These are phyloP conservation scores for Metaphire vulgaris DNA, from an alignment of 1,140 invertebrate species.

Conservation along the genomic window DNA sequence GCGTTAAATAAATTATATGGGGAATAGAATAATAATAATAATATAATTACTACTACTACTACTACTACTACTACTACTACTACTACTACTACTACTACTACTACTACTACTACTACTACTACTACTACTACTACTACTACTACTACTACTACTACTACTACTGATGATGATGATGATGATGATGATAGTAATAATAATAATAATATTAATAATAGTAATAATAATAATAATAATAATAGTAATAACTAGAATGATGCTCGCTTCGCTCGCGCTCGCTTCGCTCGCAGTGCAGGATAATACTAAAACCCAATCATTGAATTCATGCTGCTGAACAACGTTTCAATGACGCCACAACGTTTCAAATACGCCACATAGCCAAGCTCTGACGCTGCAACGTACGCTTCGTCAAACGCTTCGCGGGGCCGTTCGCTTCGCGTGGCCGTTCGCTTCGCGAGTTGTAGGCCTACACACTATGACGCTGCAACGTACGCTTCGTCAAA, in stretches of 20 bases:
- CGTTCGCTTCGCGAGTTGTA: too few species aligned
- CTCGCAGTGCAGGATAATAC: background rate
- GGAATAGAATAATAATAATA: background rate
- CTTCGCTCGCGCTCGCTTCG: background rate
- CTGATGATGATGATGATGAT: background rate
- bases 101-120: background rate
- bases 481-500: too few species aligned
- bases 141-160: background rate
- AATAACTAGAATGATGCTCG: background rate
- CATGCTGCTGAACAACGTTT: background rate
- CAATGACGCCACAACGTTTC: background rate
- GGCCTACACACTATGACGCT: too few species aligned
- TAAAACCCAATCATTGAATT: background rate
- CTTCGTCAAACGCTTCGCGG: too few species aligned
- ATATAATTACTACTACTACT: background rate
- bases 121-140: background rate
- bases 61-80: background rate
- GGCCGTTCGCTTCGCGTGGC: too few species aligned
- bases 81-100: background rate
- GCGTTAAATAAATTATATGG: too few species aligned
- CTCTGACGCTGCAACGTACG: too few species aligned
- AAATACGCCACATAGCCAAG: background rate
- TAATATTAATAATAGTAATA: background rate
- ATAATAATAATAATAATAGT: background rate
- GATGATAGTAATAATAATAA: background rate